Evolutionary conservation across 1,140 invertebrate species (phyloP), one percentile per base, ranked within the genome.

Genomic region (Stenopsyche tienmushanensis): DNA sequence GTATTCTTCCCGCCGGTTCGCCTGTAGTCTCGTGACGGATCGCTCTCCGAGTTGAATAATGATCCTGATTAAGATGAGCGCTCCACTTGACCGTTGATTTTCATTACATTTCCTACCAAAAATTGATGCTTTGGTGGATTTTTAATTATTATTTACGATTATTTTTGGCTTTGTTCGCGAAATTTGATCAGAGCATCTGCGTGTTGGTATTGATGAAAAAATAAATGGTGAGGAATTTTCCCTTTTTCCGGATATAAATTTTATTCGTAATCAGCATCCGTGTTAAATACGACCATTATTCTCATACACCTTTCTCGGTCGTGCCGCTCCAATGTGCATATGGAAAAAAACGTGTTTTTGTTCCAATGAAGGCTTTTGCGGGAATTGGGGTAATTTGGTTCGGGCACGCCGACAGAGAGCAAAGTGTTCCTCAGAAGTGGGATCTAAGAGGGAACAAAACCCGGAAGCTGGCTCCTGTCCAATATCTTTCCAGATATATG

Each of bases 361-460:
- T 45, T 44, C 34, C 50, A 52, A 54, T 42, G 62, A 54, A 64
- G 62, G 52, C 62, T 64, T 64, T 64, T 24, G 39, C 39, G 13
- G 52, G 41, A 64, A 55, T 64, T 54, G 41, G 62, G 62, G 34
- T 55, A 64, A 25, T 64, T 64, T 47, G 64, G 26, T 23, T 52
- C 21, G 29, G 57, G 57, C 57, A 58, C 54, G 64, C 64, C 54
- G 55, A 20, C 44, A 25, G 64, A 18, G 24, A 41, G 29, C 34
- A 58, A 58, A 58, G 42, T 21, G 34, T 54, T 13, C 44, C 44
- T 45, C 41, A 47, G 17, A 41, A 34, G 49, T 25, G 53, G 26
- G 15, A 34, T 17, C n/a, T 34, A 24, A 39, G 25, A 1, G 20
- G 1, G 41, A 47, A 34, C 21, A n/a, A 54, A 10, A n/a, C 24